These are phyloP conservation scores for Chrosomus eos DNA, from an alignment of 2,797 vertebrate species.

Conservation along the genomic window DNA sequence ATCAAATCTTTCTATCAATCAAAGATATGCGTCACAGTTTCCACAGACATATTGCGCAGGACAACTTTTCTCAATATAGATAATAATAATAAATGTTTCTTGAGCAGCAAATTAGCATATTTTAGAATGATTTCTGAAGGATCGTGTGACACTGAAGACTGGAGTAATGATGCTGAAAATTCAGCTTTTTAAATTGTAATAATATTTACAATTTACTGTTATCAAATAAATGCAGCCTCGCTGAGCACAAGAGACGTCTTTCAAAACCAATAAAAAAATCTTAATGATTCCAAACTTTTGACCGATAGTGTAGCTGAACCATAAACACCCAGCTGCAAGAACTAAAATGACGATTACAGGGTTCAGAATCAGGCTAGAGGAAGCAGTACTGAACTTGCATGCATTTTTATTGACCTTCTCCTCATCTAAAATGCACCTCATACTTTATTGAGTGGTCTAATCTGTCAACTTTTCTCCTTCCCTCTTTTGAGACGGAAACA, in stretches of 20 bases:
- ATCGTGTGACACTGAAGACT: not conserved
- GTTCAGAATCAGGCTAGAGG: slow-evolving; percentile 1
- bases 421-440: slow-evolving; percentile 2
- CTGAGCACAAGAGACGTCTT: not conserved
- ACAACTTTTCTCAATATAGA: too few relatives aligned
- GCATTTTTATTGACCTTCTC: slow-evolving; percentile 6
- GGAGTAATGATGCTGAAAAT: not conserved
- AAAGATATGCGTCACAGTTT: too few relatives aligned
- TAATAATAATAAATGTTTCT: not conserved
- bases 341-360: not conserved
- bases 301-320: not conserved
- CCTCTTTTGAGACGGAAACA: slow-evolving; percentile 87
- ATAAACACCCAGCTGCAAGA: not conserved
- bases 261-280: not conserved
- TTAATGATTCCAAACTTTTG: not conserved
- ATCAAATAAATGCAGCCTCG: not conserved
- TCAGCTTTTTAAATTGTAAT: not conserved
- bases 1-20: too few relatives aligned
- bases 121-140: not conserved
- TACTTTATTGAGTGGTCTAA: slow-evolving; percentile 5
- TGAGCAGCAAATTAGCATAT: not conserved
- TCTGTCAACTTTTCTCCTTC: slow-evolving; percentile 17
- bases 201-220: not conserved
- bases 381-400: not conserved
- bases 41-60: too few relatives aligned